Base-by-base conservation (phyloP, 1,140 invertebrate genomes). In the Whitmania pigra region DNA sequence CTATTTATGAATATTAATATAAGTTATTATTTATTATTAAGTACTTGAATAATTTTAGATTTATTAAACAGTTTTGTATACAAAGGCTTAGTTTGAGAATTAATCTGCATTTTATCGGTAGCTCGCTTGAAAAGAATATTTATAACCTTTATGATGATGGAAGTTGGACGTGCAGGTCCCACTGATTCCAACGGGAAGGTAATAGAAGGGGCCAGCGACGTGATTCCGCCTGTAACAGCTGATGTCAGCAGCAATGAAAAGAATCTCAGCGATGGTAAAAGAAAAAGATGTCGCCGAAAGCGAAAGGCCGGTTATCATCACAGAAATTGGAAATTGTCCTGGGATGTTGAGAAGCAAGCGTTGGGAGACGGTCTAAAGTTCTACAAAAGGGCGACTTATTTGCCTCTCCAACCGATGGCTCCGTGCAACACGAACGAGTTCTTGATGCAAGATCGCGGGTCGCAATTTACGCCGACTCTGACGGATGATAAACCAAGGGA, bases 391-490 rank as follows among this genome's bases (percentile, higher is more conserved):
- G 57, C 22, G 29, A 63, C 29, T 20, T 25, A 63, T 25, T 31
- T 31, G 20, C 43, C 29, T 63, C 22, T 63, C 18, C 57, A 63
- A 31, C 57, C 57, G 20, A 63, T 22, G 57, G 57, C 57, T 63
- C 57, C 57, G 11, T 25, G 29, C 57, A 63, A 63, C 57, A 63
- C 57, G 22, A 63, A 63, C 29, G 22, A 63, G 57, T 63, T 63
- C 57, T 31, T 63, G 20, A 63, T 63, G 57, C 22, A 63, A 25
- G 57, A 63, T 31, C 57, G 29, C 57, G 22, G 57, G 22, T 31
- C 29, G 22, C 57, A 63, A 63, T 63, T 31, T 31, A 63, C 57
- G 7, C 57, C 57, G 7, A 63, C 22, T 63, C 57, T 31, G 29
- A 25, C 29, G 22, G 22, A 63, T 31, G 57, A 63, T 15, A 22